Evolutionary conservation across 1,140 invertebrate species (phyloP).

Genomic region (Neocloeon triangulifer): DNA sequence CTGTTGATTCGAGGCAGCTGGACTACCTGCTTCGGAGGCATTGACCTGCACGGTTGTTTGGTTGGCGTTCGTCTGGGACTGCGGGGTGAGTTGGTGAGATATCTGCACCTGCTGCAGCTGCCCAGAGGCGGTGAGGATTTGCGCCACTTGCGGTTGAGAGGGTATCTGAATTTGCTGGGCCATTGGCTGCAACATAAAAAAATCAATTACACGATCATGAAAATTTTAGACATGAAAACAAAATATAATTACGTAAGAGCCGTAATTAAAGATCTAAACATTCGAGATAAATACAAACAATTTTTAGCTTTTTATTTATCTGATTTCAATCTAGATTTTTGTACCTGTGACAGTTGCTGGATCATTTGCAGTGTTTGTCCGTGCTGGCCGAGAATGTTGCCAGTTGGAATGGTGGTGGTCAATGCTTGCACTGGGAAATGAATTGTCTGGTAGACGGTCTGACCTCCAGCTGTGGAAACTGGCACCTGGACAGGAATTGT

Average conservation of each 20-base stretch:
- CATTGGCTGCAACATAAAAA: background rate
- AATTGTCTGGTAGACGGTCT: slow-evolving; percentile 80
- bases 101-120: slow-evolving; percentile 72
- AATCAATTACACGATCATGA: background rate
- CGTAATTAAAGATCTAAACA: too few species aligned
- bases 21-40: slow-evolving; percentile 14
- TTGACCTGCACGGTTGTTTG: slow-evolving; percentile 1
- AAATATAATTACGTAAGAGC: too few species aligned
- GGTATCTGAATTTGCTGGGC: slow-evolving; percentile 18
- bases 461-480: slow-evolving; percentile 67
- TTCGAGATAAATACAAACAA: too few species aligned
- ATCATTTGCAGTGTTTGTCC: slow-evolving; percentile 41
- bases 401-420: slow-evolving; percentile 24
- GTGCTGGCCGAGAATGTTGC: slow-evolving; percentile 23
- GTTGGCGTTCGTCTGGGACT: slow-evolving; percentile 4
- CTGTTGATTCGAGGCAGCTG: slow-evolving; percentile 18
- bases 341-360: slow-evolving; percentile 26
- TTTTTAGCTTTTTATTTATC: too few species aligned
- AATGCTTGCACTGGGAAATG: slow-evolving; percentile 70
- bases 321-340: slow-evolving; percentile 9
- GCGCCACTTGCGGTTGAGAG: slow-evolving; percentile 46
- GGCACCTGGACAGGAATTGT: slow-evolving; percentile 81
- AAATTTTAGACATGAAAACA: too few species aligned
- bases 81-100: slow-evolving; percentile 12
- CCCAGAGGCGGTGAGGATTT: slow-evolving; percentile 64